Evolutionary conservation across 1,140 invertebrate genomes (phyloP).

Genomic region (Drosophila sulfurigaster): DNA sequence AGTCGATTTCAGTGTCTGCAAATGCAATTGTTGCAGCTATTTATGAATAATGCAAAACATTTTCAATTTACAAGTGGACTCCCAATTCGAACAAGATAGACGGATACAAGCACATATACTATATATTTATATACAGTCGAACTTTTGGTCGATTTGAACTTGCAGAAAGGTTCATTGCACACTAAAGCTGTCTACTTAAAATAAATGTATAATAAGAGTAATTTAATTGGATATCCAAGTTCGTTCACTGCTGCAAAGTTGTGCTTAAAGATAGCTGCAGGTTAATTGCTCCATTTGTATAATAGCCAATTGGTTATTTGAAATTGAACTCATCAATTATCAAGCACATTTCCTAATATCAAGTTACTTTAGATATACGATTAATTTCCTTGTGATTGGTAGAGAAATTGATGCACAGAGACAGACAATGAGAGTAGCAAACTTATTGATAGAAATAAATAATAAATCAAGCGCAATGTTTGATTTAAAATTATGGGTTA

Average conservation of each 20-base stretch:
- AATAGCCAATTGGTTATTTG: conserved; percentile 6
- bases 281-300: background rate
- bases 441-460: background rate
- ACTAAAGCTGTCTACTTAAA: background rate
- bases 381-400: background rate
- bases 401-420: background rate
- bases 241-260: no score
- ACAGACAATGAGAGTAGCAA: background rate
- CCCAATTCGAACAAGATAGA: background rate
- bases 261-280: no score
- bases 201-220: background rate
- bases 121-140: background rate
- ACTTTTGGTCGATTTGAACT: no score
- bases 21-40: conserved; percentile 32
- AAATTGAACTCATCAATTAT: conserved; percentile 4
- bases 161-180: background rate
- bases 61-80: conserved; percentile 11
- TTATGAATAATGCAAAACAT: conserved; percentile 44
- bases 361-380: background rate
- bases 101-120: background rate
- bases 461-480: background rate
- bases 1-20: conserved; percentile 13
- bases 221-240: background rate
- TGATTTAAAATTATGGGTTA: no score
- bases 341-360: background rate